Base-by-base conservation (phyloP, 1,140 invertebrate species). In the Ephestia elutella region DNA sequence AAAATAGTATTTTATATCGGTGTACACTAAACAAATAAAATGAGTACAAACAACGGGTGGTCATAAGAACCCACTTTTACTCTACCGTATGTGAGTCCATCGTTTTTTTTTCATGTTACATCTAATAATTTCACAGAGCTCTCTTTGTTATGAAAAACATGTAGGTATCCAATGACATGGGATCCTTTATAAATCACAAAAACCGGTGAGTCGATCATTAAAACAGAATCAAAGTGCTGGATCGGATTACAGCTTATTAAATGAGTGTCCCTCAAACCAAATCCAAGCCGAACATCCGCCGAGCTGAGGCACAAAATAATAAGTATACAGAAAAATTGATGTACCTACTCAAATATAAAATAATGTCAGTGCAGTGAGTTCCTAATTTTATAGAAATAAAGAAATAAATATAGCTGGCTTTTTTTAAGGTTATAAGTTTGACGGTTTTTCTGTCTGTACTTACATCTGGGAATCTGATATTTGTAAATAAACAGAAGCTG, bases 231-330 rank as follows among this genome's bases (percentile, higher is more conserved):
- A 62, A 57, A 66, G 57, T 59, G 13, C 28, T 57, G 58, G 65
- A 82, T 84, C 71, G 65, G 54, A 68, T 86, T 82, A 76, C 82
- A 79, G 78, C 78, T 70, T 71, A 73, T 73, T 73, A 66, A 71
- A 73, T 72, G 65, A 55, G 62, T 73, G 68, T 72, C 67, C 68
- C 68, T 72, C 68, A 73, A 73, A 60, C 60, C 57, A 44, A 54
- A 49, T 54, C 62, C 62, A 63, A 68, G 66, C 70, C 63, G 63
- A 61, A 75, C 74, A 80, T 83, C 78, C 73, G 75, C 68, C 76
- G 64, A 69, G 20, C 0, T 4, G 15, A 15, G 5, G 10, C 38
- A 44, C 9, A 32, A 32, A 32, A 44, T 44, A 44, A 15, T n/a
- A 4, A 15, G 7, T 15, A 2, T 44, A 44, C 38, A 44, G 38